These are phyloP conservation scores for Spongilla lacustris DNA, from an alignment of 37 sponge, comb jelly and placozoan genomes.

Conservation along the genomic window DNA sequence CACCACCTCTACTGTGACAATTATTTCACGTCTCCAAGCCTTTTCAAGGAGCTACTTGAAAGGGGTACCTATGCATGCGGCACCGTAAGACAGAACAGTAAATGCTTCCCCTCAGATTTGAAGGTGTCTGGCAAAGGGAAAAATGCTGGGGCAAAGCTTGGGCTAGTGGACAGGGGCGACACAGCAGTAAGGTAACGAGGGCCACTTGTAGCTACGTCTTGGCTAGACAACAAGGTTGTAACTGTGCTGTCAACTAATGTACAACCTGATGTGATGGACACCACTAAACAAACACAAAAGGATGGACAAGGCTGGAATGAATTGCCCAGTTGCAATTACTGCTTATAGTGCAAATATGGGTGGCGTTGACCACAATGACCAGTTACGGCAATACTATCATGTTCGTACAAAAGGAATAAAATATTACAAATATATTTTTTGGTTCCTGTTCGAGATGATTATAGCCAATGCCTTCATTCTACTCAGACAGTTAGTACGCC, in stretches of 20 bases:
- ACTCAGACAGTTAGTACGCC: no score
- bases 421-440: constrained; percentile 27
- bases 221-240: constrained; percentile 14
- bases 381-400: constrained; percentile 5
- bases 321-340: not conserved
- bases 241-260: constrained; percentile 1
- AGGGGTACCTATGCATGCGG: constrained; percentile 26
- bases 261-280: not conserved
- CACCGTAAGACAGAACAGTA: constrained; percentile 11
- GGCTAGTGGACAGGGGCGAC: not conserved
- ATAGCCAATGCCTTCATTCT: constrained; percentile 26
- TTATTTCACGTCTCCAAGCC: constrained; percentile 16
- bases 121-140: constrained; percentile 7
- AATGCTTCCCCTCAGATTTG: constrained; percentile 26
- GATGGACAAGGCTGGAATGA: no score
- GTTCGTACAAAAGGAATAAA: not conserved
- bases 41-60: constrained; percentile 3
- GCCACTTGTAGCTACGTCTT: not conserved
- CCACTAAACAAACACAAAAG: constrained; percentile 1
- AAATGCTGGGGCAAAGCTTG: not conserved
- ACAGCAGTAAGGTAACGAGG: not conserved
- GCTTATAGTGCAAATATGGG: constrained; percentile 18
- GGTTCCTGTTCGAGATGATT: constrained; percentile 11
- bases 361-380: constrained; percentile 31
- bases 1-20: constrained; percentile 43